phyloP scores from a whole-genome alignment of 1,140 invertebrate species.

The Latrodectus geometricus region DNA sequence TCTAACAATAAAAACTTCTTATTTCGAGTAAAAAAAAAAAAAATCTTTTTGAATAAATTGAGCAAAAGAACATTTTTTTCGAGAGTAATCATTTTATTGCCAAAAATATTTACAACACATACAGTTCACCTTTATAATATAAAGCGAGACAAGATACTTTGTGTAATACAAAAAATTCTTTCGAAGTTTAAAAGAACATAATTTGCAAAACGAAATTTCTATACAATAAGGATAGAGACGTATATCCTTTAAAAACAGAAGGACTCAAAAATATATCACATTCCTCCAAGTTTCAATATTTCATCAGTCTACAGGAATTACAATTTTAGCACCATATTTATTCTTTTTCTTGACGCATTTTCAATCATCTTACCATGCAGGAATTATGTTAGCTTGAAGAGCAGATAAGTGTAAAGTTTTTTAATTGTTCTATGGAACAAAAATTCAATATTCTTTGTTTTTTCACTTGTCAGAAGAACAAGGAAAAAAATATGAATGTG shows the following conservation, averaged over 20 bases:
- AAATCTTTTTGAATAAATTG: neutral
- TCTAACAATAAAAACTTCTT: too few relatives aligned
- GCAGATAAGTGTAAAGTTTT: too few relatives aligned
- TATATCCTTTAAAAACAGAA: neutral
- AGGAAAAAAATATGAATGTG: too few relatives aligned
- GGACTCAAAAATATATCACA: constrained; percentile 30
- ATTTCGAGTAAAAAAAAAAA: too few relatives aligned
- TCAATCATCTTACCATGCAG: too few relatives aligned
- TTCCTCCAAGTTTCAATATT: neutral
- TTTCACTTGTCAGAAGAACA: too few relatives aligned
- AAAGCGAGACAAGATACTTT: constrained; percentile 1
- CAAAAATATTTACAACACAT: constrained; percentile 21
- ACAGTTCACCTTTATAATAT: neutral
- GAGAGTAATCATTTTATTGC: neutral
- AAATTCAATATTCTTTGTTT: too few relatives aligned
- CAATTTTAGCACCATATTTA: neutral
- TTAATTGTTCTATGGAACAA: too few relatives aligned
- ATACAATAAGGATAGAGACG: neutral
- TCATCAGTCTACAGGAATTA: neutral
- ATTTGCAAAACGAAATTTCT: neutral
- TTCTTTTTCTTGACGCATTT: too few relatives aligned
- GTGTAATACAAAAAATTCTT: neutral
- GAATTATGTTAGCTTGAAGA: too few relatives aligned
- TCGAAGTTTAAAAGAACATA: neutral
- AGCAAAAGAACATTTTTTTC: neutral